Conservation (phyloP, 1,140 invertebrate genomes). For the Pentalonia nigronervosa region DNA sequence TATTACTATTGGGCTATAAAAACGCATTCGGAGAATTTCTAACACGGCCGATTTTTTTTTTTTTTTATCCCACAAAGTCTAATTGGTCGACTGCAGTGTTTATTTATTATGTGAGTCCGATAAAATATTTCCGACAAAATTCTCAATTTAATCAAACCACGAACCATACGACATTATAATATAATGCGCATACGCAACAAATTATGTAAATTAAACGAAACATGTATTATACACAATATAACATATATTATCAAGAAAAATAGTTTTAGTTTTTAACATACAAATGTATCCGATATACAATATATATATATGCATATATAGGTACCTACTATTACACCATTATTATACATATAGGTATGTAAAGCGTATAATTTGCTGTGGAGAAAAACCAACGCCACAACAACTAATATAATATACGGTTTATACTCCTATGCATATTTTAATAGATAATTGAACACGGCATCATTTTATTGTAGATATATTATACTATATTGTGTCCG, state of each 20-base stretch:
- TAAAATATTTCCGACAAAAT: constrained; percentile 29
- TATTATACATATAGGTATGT: neutral
- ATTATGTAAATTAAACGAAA: constrained; percentile 35
- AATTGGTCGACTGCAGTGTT: neutral
- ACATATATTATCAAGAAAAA: constrained; percentile 26
- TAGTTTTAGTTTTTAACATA: constrained; percentile 30
- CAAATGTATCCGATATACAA: neutral
- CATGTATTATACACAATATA: neutral
- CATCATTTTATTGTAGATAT: neutral
- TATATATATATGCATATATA: no score
- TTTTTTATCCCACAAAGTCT: neutral
- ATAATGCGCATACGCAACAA: neutral
- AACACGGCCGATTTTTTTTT: neutral
- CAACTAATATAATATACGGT: neutral
- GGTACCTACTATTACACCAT: no score
- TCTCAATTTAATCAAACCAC: constrained; percentile 7
- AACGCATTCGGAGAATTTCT: neutral
- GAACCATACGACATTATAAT: neutral
- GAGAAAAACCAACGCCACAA: neutral
- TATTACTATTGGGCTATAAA: constrained; percentile 22
- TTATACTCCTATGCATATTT: neutral
- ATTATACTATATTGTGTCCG: neutral
- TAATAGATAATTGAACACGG: neutral
- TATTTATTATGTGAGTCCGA: neutral
- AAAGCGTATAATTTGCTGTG: neutral